Base-by-base conservation (phyloP, 2,113 vertebrate genomes). In the Lamprologus lemairii region DNA sequence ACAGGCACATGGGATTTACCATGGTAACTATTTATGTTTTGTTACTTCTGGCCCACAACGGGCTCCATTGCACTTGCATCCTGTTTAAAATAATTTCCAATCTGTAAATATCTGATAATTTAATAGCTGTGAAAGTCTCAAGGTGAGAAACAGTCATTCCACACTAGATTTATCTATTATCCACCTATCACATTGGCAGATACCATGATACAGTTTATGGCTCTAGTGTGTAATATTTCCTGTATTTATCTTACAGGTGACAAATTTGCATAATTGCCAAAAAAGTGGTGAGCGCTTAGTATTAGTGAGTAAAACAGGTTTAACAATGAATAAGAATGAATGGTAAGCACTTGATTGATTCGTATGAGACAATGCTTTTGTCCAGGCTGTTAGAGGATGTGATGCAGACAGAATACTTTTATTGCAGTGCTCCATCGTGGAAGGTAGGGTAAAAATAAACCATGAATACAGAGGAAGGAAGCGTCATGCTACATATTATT, bases 191-290 rank as follows among this genome's bases (percentile, higher is more conserved):
- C 16, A 42, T 73, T 33, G 79, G 42, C 49, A 47, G 58, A 84
- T 55, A 80, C 81, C 79, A 54, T 55, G 53, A 81, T 53, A 53
- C 26, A 40, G 23, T 87, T 87, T 57, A 53, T 31, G 37, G 80
- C 65, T 73, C 17, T 35, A 55, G n/a, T 80, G 49, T 82, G 23
- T 57, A 6, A 9, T 37, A 47, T 80, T 87, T 88, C 60, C 85
- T 75, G 68, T 81, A 78, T 93, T 90, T 88, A 88, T 84, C 86
- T 88, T 23, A 13, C 82, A 84, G 71, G 80, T 93, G 88, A 87
- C 28, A 78, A 82, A 83, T 71, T 55, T 57, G 19, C 57, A 53
- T 80, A 83, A 80, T 58, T 63, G 51, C 13, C 3, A 60, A 88
- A 84, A 71, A 21, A 13, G 11, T 7, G 42, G 42, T 57, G 82